phyloP scores from a whole-genome alignment of 2,113 vertebrate genomes.

The Stigmatopora argus region DNA sequence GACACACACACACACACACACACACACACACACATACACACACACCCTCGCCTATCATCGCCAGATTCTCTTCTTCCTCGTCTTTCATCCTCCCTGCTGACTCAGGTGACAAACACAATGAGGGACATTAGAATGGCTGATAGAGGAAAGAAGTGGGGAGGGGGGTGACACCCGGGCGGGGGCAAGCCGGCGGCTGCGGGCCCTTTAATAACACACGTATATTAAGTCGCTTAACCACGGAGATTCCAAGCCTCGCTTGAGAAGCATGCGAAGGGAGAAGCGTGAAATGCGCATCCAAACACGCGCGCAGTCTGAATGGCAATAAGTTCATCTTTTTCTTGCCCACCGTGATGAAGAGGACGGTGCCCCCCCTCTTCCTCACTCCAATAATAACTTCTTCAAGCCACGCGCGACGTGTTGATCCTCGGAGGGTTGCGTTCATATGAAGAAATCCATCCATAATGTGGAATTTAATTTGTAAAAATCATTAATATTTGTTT shows the following conservation, averaged over 20 bases:
- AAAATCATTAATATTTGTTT: constrained; percentile 35
- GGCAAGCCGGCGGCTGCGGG: constrained; percentile 47
- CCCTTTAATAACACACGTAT: constrained; percentile 60
- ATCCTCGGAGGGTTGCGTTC: constrained; percentile 67
- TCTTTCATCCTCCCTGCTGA: constrained; percentile 68
- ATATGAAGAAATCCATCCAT: constrained; percentile 74
- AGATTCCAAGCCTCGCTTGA: constrained; percentile 47
- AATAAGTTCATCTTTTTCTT: constrained; percentile 75
- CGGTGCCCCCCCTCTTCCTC: constrained; percentile 39
- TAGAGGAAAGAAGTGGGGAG: constrained; percentile 46
- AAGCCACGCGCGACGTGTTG: constrained; percentile 55
- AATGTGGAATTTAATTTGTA: constrained; percentile 69
- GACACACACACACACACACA: constrained; percentile 44
- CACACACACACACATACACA: constrained; percentile 36
- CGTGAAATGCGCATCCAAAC: constrained; percentile 61
- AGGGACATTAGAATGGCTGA: constrained; percentile 60
- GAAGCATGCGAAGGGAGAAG: constrained; percentile 28
- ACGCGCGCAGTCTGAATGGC: constrained; percentile 69
- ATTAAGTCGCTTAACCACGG: constrained; percentile 66
- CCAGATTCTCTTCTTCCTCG: constrained; percentile 46
- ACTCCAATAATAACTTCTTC: constrained; percentile 66
- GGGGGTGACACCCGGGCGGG: constrained; percentile 7
- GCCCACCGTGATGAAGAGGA: constrained; percentile 70
- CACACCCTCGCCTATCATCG: constrained; percentile 44
- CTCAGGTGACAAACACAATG: constrained; percentile 69